Base-by-base conservation (phyloP, 2,113 vertebrate genomes). In the Podilymbus podiceps region DNA sequence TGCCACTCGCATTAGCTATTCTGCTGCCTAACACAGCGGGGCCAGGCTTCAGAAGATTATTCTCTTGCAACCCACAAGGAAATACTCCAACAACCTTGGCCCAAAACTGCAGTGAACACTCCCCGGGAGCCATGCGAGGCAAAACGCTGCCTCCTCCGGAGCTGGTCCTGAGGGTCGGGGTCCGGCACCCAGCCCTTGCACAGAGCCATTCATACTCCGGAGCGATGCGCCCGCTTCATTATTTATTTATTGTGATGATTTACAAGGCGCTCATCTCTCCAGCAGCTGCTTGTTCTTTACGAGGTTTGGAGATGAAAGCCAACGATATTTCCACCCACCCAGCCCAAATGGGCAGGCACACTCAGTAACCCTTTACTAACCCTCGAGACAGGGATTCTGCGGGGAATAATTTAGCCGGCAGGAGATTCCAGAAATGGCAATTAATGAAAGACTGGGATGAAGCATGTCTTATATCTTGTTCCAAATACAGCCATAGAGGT, bases 331-430 rank as follows among this genome's bases (percentile, higher is more conserved):
- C 83, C 88, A 92, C 88, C 90, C 76, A 72, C 42, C 75, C 60
- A 72, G 76, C 90, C 93, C 90, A 81, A 95, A 87, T 0, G 8
- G 88, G 85, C 85, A 82, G 74, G 78, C 58, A 46, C 5, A 1
- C 55, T 84, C 53, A 12, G 93, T 96, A 97, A 97, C 97, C 88
- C 96, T 94, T 97, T 96, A 94, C 88, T 82, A 60, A 81, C 92
- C 95, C 90, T 75, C 1, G 2, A 95, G 92, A 68, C 47, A 75
- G 60, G 79, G 82, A 81, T 88, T 60, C 76, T 40, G 52, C 0
- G 2, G 83, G 40, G 68, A 84, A 6, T 59, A 11, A 68, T 87
- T 95, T 96, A 22, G 90, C 96, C 24, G 6, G 44, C 88, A 97
- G 94, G 96, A 97, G 94, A 93, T 96, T 95, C 95, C 96, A 95